A percentile compares a stretch with the other conserved stretches of the same genome.
Evolutionary conservation across 2,888 invertebrate genomes (phyloP).

Genomic region (Conomelus anceps): DNA sequence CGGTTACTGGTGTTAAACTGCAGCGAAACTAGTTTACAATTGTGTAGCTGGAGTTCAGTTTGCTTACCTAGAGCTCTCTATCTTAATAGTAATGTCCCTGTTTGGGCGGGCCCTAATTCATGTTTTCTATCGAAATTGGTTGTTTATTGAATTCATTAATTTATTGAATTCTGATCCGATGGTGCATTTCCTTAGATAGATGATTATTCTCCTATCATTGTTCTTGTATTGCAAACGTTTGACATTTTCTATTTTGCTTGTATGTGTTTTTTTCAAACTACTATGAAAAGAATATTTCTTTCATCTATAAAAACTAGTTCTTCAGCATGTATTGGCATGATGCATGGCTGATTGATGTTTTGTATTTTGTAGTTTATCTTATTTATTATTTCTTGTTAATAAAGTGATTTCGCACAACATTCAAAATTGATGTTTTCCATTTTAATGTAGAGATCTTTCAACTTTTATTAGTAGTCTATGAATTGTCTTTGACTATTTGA

Average conservation of each 20-base stretch:
- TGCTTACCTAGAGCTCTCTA: too few species aligned
- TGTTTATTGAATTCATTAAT: neutral
- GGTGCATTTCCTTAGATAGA: neutral
- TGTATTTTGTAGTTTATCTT: neutral
- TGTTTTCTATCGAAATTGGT: neutral
- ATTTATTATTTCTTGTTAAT: neutral
- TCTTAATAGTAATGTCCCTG: too few species aligned
- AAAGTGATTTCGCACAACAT: neutral
- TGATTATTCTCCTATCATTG: neutral
- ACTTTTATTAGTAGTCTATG: neutral
- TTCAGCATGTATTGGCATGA: neutral
- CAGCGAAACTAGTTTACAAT: too few species aligned
- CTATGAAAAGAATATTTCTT: neutral
- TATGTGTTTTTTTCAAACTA: neutral
- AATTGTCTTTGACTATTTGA: neutral
- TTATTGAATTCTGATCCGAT: neutral
- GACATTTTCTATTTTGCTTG: neutral
- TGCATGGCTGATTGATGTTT: neutral
- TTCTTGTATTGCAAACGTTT: neutral
- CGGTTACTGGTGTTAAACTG: too few species aligned
- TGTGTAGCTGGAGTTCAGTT: too few species aligned
- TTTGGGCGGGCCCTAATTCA: too few species aligned
- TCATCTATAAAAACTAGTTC: neutral
- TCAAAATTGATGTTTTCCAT: neutral
- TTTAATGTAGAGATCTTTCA: neutral